Evolutionary conservation across 2,888 invertebrate genomes (phyloP).

Genomic region (Oxytorus armatus): DNA sequence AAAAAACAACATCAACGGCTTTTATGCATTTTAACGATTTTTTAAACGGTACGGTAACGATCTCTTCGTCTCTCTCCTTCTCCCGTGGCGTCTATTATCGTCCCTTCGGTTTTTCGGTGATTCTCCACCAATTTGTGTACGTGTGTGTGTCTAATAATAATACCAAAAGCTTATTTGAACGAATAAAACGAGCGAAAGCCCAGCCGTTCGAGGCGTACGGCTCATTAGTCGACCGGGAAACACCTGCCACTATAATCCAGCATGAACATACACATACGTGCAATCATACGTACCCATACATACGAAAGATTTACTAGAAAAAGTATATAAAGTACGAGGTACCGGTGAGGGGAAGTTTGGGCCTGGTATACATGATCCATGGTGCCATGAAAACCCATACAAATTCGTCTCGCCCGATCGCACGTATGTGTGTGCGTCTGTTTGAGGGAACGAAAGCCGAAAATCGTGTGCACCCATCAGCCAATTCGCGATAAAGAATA

Average conservation of each 20-base stretch:
- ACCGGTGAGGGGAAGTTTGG: constrained; percentile 14
- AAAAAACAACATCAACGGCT: background rate
- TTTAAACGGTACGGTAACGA: background rate
- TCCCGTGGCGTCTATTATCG: background rate
- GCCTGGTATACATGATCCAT: constrained; percentile 1
- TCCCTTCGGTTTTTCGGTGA: constrained; percentile 17
- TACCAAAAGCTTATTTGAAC: constrained; percentile 36
- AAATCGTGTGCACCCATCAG: constrained; percentile 58
- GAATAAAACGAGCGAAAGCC: constrained; percentile 41
- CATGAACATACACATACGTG: constrained; percentile 4
- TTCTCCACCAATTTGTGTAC: background rate
- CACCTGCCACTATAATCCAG: constrained; percentile 56
- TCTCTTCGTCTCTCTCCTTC: background rate
- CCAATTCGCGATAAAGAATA: constrained; percentile 59
- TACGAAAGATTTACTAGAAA: background rate
- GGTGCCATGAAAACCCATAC: constrained; percentile 32
- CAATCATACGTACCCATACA: background rate
- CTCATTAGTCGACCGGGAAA: constrained; percentile 49
- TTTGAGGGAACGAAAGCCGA: constrained; percentile 49
- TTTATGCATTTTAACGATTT: constrained; percentile 13
- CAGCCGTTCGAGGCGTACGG: constrained; percentile 38
- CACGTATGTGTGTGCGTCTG: background rate
- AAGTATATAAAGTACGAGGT: constrained; percentile 20
- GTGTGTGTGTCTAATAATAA: constrained; percentile 1
- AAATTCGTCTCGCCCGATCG: constrained; percentile 16